Base-by-base conservation (phyloP, 2,113 vertebrate genomes). In the Tricholaema leucomelas region DNA sequence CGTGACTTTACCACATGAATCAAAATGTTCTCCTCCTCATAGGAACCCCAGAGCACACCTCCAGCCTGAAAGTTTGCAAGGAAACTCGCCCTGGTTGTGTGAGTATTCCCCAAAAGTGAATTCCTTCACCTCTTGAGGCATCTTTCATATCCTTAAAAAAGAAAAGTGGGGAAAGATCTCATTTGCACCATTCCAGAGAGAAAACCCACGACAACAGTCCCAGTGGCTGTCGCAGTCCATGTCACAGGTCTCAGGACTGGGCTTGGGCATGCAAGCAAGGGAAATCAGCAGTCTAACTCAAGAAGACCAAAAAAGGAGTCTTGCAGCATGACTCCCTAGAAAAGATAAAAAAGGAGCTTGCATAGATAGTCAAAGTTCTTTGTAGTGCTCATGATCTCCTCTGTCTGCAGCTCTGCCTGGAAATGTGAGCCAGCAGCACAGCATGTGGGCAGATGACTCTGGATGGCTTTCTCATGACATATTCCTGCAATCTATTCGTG, bases 361-460 rank as follows among this genome's bases (percentile, higher is more conserved):
- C 87, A 88, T 16, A 90, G 83, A 85, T 35, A 65, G 80, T 73
- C 44, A 76, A 30, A 83, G 55, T 76, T 72, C 85, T 91, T 85
- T 31, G 28, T 78, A 82, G 93, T 60, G 27, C 65, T 81, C 63
- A 40, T 30, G 50, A 89, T 90, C 50, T 88, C 38, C 54, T 85
- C 77, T 63, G 78, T 58, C 24, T 90, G 87, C 73, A 93, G 5
- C 50, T 82, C 67, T 71, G 52, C 69, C 88, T 88, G 75, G 91
- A 82, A 93, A 93, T 48, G 50, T 9, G 42, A 91, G 88, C 92
- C 94, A 91, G 55, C 64, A 78, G 35, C 89, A 83, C 94, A 90
- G 94, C 48, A 54, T 84, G 85, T 36, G 78, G 80, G 65, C 80
- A 82, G 75, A 95, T 55, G 38, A 61, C 83, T 93, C 87, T 67